A percentile compares a stretch with the other conserved stretches of the same genome.
Conservation (phyloP, 2,113 vertebrate species). For the Hystrix brachyura region DNA sequence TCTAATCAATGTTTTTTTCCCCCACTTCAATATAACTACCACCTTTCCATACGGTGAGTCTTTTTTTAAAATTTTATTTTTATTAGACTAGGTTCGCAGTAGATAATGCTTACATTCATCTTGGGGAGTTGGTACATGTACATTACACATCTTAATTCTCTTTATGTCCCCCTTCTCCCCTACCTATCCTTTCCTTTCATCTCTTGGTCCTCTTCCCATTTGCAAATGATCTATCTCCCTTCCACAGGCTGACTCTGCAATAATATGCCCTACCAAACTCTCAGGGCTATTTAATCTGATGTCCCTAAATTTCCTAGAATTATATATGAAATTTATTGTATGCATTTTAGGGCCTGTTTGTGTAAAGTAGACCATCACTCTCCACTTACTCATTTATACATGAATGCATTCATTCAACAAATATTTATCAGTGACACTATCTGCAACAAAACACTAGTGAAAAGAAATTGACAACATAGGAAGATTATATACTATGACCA, state of each 20-base stretch:
- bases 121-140: not conserved
- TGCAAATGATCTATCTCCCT: not conserved
- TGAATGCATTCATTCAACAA: not conserved
- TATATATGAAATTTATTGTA: not conserved
- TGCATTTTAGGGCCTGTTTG: not conserved
- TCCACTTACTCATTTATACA: not conserved
- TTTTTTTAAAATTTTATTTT: not conserved
- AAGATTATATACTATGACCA: not conserved
- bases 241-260: not conserved
- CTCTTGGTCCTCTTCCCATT: not conserved
- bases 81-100: not conserved
- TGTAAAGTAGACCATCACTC: not conserved
- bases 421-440: not conserved
- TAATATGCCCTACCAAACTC: not conserved
- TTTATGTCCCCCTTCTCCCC: not conserved
- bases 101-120: not conserved
- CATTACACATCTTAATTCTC: not conserved
- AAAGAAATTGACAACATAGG: not conserved
- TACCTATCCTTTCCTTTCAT: not conserved
- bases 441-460: constrained; percentile 18
- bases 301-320: constrained; percentile 9
- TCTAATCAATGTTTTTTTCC: not conserved
- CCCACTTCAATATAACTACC: not conserved
- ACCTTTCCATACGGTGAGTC: not conserved
- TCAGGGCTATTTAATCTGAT: not conserved